These are phyloP conservation scores for Ctenoplectra terminalis DNA, from an alignment of 1,140 invertebrate species.

Conservation along the genomic window DNA sequence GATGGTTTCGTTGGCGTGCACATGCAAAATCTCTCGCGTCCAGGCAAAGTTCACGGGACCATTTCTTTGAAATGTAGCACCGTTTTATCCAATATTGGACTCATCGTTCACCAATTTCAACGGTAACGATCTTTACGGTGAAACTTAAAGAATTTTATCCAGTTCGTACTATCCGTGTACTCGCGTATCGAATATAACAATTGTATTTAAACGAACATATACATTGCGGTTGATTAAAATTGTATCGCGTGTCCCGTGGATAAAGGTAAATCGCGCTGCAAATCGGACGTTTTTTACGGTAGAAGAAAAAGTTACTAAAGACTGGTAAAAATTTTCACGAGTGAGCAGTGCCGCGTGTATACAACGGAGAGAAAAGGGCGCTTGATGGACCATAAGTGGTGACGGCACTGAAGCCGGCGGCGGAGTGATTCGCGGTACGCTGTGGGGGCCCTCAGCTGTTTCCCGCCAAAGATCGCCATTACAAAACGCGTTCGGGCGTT, in stretches of 20 bases:
- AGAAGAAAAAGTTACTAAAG: not conserved
- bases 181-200: not conserved
- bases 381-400: slow-evolving; percentile 5
- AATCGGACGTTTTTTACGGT: no score
- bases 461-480: slow-evolving; percentile 86
- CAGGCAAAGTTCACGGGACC: slow-evolving; percentile 5
- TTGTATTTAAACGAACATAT: not conserved
- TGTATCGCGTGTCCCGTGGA: not conserved
- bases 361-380: not conserved
- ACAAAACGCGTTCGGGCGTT: slow-evolving; percentile 82
- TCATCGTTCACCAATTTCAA: no score
- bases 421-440: slow-evolving; percentile 80
- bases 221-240: not conserved
- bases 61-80: slow-evolving; percentile 4
- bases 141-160: not conserved
- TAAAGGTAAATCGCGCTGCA: not conserved
- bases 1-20: slow-evolving; percentile 1
- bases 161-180: no score
- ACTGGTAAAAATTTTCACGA: slow-evolving; percentile 3
- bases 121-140: not conserved
- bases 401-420: slow-evolving; percentile 76
- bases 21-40: slow-evolving; percentile 9
- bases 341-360: slow-evolving; percentile 22
- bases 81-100: no score
- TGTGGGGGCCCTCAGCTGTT: slow-evolving; percentile 85